phyloP scores from a whole-genome alignment of 2,113 vertebrate species.

The Indri indri region DNA sequence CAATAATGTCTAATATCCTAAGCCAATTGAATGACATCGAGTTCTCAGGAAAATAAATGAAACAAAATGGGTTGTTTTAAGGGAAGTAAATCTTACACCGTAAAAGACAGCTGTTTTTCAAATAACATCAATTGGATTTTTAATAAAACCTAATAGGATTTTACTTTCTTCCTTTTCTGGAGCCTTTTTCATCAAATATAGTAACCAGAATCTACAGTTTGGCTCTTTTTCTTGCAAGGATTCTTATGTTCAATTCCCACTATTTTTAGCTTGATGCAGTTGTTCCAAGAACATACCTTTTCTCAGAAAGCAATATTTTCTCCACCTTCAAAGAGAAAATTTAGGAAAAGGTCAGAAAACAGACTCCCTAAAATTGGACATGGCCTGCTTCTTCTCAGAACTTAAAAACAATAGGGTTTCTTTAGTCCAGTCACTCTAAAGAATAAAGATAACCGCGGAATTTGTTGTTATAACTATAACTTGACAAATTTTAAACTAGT shows the following conservation, averaged over 20 bases:
- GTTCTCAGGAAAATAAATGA: constrained; percentile 58
- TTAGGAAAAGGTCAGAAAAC: constrained; percentile 47
- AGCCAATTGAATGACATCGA: not conserved
- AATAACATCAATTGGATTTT: constrained; percentile 34
- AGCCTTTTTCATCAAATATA: constrained; percentile 48
- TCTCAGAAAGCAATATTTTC: constrained; percentile 52
- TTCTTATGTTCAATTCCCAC: not conserved
- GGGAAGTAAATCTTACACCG: not conserved
- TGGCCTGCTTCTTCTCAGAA: constrained; percentile 33
- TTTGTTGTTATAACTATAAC: not conserved
- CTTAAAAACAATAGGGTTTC: not conserved
- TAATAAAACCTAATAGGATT: not conserved
- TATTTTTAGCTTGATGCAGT: constrained; percentile 56
- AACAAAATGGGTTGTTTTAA: constrained; percentile 30
- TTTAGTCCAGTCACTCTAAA: not conserved
- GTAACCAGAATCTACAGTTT: constrained; percentile 31
- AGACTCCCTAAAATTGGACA: constrained; percentile 38
- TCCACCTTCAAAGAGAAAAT: constrained; percentile 43
- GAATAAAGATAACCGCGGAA: not conserved
- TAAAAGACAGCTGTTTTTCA: constrained; percentile 70
- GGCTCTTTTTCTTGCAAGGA: constrained; percentile 7
- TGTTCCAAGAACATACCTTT: constrained; percentile 36
- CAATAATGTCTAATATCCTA: not conserved
- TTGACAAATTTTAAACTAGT: not conserved
- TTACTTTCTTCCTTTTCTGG: constrained; percentile 34